Base-by-base conservation (phyloP, 2,888 invertebrate genomes). In the Pterostichus niger region DNA sequence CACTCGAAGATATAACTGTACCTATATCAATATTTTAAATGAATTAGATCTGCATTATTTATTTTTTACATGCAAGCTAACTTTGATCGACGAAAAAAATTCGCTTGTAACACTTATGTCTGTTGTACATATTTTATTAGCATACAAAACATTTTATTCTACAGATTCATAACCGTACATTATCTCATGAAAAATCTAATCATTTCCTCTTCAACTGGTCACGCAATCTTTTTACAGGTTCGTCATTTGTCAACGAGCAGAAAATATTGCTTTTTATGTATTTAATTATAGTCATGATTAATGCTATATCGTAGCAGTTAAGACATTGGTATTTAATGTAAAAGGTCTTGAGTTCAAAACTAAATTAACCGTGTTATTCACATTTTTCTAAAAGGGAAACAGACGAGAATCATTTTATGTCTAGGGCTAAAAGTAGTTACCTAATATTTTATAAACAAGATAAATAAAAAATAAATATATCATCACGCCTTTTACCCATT, bases 71-170 rank as follows among this genome's bases (percentile, higher is more conserved):
- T 64, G 64, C 35, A n/a, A 35, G 33, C 64, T 31, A 64, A 59
- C 59, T 33, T 59, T 59, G 59, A 59, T 59, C n/a, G 2, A 10
- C 24, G 31, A 59, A 59, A 64, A 35, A 61, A 33, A 31, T 59
- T 13, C 49, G 6, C 5, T 31, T 6, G 64, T 64, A 64, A 64
- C 35, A 64, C 64, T 64, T 64, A 35, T 64, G 64, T 64, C 64
- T 64, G 68, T 44, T 13, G 68, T 71, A 44, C 68, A 44, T 71
- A 71, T 71, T 71, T 44, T 71, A 71, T 71, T 71, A 71, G 15
- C 68, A 71, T 71, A 71, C 68, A 71, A 71, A 71, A 71, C 68
- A 71, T 40, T 71, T 71, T 71, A 71, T 71, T 71, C 40, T 71
- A 13, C 44, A 44, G 68, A 44, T 46, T 71, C 68, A 71, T 71